phyloP scores from a whole-genome alignment of 2,797 vertebrate genomes.

The Potorous gilbertii region DNA sequence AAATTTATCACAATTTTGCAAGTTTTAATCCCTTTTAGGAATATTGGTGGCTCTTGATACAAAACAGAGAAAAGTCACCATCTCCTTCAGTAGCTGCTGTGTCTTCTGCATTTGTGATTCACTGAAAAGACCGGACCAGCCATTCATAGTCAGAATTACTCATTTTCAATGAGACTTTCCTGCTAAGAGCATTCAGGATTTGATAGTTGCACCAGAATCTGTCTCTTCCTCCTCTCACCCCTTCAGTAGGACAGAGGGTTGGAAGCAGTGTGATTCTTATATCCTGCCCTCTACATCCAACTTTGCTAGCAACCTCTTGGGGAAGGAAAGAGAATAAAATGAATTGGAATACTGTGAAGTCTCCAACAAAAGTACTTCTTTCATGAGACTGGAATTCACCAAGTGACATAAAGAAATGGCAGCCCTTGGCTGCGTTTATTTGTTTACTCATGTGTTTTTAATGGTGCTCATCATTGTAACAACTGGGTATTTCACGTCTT shows the following conservation, averaged over 20 bases:
- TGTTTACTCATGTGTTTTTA: slow-evolving; percentile 73
- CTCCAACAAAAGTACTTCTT: slow-evolving; percentile 56
- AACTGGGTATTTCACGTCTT: slow-evolving; percentile 63
- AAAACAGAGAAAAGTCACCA: neutral
- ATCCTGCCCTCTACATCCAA: neutral
- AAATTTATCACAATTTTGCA: neutral
- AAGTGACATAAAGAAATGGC: slow-evolving; percentile 65
- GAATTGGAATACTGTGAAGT: slow-evolving; percentile 59
- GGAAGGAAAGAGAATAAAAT: neutral
- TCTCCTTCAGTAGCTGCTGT: neutral
- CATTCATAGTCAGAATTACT: neutral
- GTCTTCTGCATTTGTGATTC: neutral
- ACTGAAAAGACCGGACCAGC: neutral
- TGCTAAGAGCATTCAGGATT: neutral
- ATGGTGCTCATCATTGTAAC: slow-evolving; percentile 55
- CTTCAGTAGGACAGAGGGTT: neutral
- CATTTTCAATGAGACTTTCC: neutral
- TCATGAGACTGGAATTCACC: slow-evolving; percentile 25
- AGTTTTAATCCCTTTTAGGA: neutral
- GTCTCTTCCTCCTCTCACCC: neutral
- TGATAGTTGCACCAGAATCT: neutral
- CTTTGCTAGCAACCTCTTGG: slow-evolving; percentile 13
- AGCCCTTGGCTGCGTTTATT: slow-evolving; percentile 69
- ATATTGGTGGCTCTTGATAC: neutral
- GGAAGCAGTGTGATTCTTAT: neutral